Conservation (phyloP, 2,113 vertebrate genomes). For the Hassar affinis region DNA sequence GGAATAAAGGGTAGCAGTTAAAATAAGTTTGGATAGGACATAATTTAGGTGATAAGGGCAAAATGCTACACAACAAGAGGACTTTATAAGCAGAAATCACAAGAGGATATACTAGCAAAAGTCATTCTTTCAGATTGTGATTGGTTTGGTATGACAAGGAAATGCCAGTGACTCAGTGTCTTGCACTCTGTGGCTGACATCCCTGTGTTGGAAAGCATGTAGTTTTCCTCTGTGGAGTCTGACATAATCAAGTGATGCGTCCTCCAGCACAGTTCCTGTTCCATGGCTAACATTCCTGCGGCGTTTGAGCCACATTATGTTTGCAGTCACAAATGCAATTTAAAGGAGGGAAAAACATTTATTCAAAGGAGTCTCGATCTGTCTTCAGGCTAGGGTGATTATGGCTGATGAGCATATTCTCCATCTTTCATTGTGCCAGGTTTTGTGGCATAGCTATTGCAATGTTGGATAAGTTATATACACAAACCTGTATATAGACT, state of each 20-base stretch:
- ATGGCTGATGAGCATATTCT: constrained; percentile 2
- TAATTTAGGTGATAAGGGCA: not conserved
- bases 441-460: not conserved
- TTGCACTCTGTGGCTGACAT: constrained; percentile 12
- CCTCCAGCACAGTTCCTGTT: constrained; percentile 18
- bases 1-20: not conserved
- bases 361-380: constrained; percentile 14
- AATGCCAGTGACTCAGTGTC: constrained; percentile 35
- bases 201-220: constrained; percentile 18
- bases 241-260: constrained; percentile 40
- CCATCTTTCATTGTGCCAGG: not conserved
- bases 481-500: not conserved
- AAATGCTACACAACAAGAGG: not conserved
- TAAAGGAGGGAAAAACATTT: constrained; percentile 20
- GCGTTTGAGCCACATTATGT: not conserved
- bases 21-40: not conserved
- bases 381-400: not conserved
- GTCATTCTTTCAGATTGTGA: not conserved
- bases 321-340: constrained; percentile 12
- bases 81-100: not conserved
- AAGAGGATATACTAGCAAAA: not conserved
- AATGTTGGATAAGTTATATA: not conserved
- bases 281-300: constrained; percentile 29
- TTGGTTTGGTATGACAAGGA: not conserved
- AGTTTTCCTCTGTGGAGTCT: constrained; percentile 34